phyloP scores from a whole-genome alignment of 2,888 invertebrate species.

The Plutella xylostella region DNA sequence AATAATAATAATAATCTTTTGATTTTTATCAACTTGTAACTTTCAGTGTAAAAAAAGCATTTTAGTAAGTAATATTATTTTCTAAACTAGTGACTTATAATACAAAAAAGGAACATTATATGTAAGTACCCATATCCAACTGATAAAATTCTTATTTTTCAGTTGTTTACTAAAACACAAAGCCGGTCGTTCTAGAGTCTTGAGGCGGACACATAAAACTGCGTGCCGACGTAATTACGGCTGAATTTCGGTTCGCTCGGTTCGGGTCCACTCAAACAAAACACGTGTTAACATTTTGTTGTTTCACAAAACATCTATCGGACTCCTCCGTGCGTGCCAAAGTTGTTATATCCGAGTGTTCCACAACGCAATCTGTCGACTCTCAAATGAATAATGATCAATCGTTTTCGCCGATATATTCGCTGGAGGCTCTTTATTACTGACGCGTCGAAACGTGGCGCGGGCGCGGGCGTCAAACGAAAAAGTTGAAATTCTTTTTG shows the following conservation, averaged over 20 bases:
- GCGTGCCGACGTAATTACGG: constrained; percentile 34
- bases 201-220: neutral
- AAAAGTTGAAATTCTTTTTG: neutral
- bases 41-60: too few relatives aligned
- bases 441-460: constrained; percentile 26
- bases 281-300: constrained; percentile 40
- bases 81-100: too few relatives aligned
- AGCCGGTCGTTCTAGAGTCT: too few relatives aligned
- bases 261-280: constrained; percentile 19
- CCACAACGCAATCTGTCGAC: constrained; percentile 55
- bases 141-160: too few relatives aligned
- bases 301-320: constrained; percentile 36
- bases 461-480: neutral
- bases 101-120: too few relatives aligned
- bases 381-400: constrained; percentile 53
- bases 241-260: constrained; percentile 3
- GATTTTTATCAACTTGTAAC: too few relatives aligned
- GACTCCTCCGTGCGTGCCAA: constrained; percentile 32
- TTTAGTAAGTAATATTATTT: too few relatives aligned
- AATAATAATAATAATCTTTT: too few relatives aligned
- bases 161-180: neutral
- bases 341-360: constrained; percentile 45
- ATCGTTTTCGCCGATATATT: constrained; percentile 44
- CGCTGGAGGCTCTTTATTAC: constrained; percentile 36
- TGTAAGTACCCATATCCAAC: too few relatives aligned